Base-by-base conservation (phyloP, 1,140 invertebrate species). In the Linepithema humile region DNA sequence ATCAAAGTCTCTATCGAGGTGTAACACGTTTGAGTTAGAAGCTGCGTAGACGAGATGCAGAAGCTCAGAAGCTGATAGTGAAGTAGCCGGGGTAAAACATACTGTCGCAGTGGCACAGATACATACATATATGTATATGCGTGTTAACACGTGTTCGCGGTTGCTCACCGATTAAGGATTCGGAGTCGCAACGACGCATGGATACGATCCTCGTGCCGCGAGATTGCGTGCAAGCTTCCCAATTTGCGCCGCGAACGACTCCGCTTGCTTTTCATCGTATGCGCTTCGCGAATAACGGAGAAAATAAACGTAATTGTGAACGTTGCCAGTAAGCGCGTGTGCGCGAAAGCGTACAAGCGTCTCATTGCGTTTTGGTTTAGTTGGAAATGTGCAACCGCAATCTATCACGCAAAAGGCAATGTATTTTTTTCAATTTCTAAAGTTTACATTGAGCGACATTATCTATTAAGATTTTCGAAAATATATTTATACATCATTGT, bases 51-150 rank as follows among this genome's bases (percentile, higher is more conserved):
- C 90, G 89, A 91, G 88, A 92, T 93, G 92, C 92, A 92, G 73
- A 93, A 93, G 93, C 92, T 91, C 88, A 65, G 77, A 93, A 93
- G 93, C 92, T 92, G 88, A 84, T 88, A 90, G 85, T 91, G 67
- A 67, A 50, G 35, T 80, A 9, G 59, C 48, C 78, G 80, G 65
- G 55, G 43, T 55, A 67, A 85, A 62, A 75, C 10, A 48, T 74
- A 75, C 55, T 23, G 67, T 35, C 55, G 15, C 64, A 64, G 62
- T 29, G 64, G 40, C 70, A 64, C 72, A 62, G 40, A 60, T 74
- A 82, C 57, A 74, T 74, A 82, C 57, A 82, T 60, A 32, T 48
- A 73, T 73, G 73, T 82, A 73, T 82, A 67, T 74, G 70, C 43
- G 70, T 82, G 70, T 82, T 60, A 59, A 82, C 69, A 82, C 67